Base-by-base conservation (phyloP, 2,888 invertebrate species). In the Gymnosoma rotundatum region DNA sequence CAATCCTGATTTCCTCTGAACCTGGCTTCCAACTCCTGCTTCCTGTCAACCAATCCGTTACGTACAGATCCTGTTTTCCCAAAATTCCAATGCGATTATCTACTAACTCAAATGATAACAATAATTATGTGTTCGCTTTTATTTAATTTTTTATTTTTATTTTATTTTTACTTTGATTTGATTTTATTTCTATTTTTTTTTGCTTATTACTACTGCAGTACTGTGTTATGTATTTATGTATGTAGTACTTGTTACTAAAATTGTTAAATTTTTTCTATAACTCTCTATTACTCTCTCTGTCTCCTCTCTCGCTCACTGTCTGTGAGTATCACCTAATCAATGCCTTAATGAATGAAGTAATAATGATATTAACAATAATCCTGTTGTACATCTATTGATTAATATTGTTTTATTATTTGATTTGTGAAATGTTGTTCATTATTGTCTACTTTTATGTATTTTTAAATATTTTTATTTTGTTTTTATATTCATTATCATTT, bases 391-490 rank as follows among this genome's bases (percentile, higher is more conserved):
- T 16, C 14, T 25, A 60, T 73, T 78, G 38, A 42, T 83, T 67
- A 67, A 73, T 78, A 21, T 12, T 73, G n/a, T 61, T 20, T 56
- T 63, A 20, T 75, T 75, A 69, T 66, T 76, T 81, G 58, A 64
- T 75, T 75, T 88, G 89, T 90, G 89, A 89, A 90, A 89, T 89
- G 89, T 91, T 91, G 90, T 90, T 91, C 88, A 90, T 90, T 89
- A 89, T 90, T 86, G 76, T 79, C 69, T 86, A 67, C 63, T 56
- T 83, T 83, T 70, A 79, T 78, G 45, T 81, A 79, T 79, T 78
- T 86, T 78, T 66, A 73, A 82, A 67, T 78, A 72, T 48, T 83
- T 78, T 78, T 84, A 82, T 64, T 83, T 83, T 83, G 79, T 50
- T 78, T 81, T 86, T 70, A 73, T 82, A 45, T 56, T 86, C 86